Evolutionary conservation across 2,888 invertebrate species (phyloP), one percentile per base, ranked within the genome.

Genomic region (Candidula unifasciata): DNA sequence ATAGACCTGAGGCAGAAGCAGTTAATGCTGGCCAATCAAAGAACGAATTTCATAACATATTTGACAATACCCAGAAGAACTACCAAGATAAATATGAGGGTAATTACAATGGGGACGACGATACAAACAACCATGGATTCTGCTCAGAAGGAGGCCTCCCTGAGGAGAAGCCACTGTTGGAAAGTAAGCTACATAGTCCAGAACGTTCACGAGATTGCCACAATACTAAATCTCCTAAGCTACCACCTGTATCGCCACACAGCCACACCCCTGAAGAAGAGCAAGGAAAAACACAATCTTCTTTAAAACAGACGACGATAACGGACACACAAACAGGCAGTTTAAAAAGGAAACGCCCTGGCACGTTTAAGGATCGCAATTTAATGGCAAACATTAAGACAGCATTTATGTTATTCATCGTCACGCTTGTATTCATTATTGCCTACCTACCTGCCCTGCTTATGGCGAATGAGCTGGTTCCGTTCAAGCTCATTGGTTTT

Each of bases 321-420:
- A n/a, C 16, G 6, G 37, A 35, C 35, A 52, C 18, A 24, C 71
- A 73, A 2, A 18, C 78, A 13, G 64, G 66, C 44, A 68, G 80
- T 33, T n/a, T 82, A 18, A 83, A 84, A 30, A 77, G 78, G n/a
- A 85, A 86, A 44, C 85, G 88, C 1, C 83, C 81, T 21, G 86
- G 88, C 54, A 86, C 87, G 0, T 81, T 84, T 5, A 86, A 87
- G 16, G 89, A 90, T 74, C 89, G 88, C 37, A 88, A 88, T 54
- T 74, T 89, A 37, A 91, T 90, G 64, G 91, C 91, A 21, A 93
- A 93, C 88, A 90, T 93, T 68, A 93, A 93, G 84, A 93, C 93
- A 30, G 93, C 93, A 37, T 89, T 91, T 57, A 93, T 93, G 93
- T 87, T 93, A 83, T 93, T 93, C 87, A 92, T 93, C 21, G 93